These are phyloP conservation scores for Cheilinus undulatus DNA, from an alignment of 2,113 vertebrate genomes.

Conservation along the genomic window DNA sequence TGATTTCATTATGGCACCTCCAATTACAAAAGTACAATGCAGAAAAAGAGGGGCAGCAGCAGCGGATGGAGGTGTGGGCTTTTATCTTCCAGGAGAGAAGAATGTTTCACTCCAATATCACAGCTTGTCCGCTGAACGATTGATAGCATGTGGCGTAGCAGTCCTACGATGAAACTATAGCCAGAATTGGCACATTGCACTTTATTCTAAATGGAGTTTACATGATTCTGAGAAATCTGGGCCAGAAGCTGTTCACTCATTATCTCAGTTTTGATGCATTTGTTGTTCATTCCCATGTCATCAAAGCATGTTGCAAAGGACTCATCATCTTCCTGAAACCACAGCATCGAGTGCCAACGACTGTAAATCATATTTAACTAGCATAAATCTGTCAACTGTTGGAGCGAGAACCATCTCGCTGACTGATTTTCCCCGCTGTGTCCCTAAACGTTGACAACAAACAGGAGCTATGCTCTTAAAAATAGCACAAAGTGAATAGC, in stretches of 20 bases:
- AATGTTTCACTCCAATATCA: constrained; percentile 65
- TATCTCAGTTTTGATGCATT: constrained; percentile 56
- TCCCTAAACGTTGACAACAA: constrained; percentile 53
- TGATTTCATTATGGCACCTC: constrained; percentile 75
- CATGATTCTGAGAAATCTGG: constrained; percentile 54
- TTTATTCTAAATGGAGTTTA: constrained; percentile 59
- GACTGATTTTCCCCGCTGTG: constrained; percentile 42
- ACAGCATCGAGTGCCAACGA: constrained; percentile 44
- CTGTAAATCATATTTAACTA: constrained; percentile 67
- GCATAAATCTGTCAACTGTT: constrained; percentile 51
- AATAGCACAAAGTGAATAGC: constrained; percentile 73
- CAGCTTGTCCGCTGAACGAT: constrained; percentile 58
- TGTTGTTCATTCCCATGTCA: constrained; percentile 58
- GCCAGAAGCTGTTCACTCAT: constrained; percentile 61
- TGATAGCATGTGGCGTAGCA: constrained; percentile 63
- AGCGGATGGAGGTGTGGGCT: constrained; percentile 52
- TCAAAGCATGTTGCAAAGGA: constrained; percentile 56
- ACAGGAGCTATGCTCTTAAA: constrained; percentile 69
- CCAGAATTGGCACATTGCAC: constrained; percentile 54
- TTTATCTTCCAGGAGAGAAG: constrained; percentile 55
- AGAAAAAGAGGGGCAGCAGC: constrained; percentile 38
- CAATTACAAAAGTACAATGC: constrained; percentile 71
- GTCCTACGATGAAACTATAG: constrained; percentile 50
- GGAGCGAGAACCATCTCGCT: constrained; percentile 33
- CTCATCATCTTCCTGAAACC: constrained; percentile 55